A percentile compares a stretch with the other conserved stretches of the same genome.
These are phyloP conservation scores for Alces alces DNA, from an alignment of 2,113 vertebrate genomes.

Conservation along the genomic window DNA sequence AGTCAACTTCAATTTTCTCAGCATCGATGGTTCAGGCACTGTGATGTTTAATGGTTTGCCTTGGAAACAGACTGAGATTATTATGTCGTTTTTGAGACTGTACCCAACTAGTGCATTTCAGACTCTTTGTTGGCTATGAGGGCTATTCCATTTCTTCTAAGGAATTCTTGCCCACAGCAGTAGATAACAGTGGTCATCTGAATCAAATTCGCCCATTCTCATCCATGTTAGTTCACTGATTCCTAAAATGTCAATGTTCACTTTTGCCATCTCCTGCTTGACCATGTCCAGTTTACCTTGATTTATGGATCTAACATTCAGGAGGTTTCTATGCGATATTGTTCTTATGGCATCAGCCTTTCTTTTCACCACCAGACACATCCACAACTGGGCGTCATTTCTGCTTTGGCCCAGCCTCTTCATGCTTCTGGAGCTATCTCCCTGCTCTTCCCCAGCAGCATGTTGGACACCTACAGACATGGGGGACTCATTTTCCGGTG, in stretches of 20 bases:
- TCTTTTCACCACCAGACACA: not conserved
- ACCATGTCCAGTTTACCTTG: not conserved
- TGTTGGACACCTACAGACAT: not conserved
- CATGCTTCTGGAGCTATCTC: not conserved
- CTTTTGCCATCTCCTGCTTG: not conserved
- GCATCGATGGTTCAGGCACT: not conserved
- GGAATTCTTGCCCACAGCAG: not conserved
- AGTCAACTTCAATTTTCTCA: not conserved
- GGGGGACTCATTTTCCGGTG: not conserved
- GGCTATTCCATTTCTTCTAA: not conserved
- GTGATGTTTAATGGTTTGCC: not conserved
- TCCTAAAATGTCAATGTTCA: not conserved
- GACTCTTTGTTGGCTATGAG: not conserved
- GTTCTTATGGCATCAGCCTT: not conserved
- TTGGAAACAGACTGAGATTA: not conserved
- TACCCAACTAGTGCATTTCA: not conserved
- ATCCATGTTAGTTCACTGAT: not conserved
- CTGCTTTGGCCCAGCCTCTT: not conserved
- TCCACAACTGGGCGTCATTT: not conserved
- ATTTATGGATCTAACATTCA: not conserved
- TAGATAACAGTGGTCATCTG: not conserved
- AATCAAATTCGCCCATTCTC: not conserved
- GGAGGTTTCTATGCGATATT: not conserved
- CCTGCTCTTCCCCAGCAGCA: not conserved
- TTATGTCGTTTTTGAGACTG: not conserved